A percentile compares a stretch with the other conserved stretches of the same genome.
These are phyloP conservation scores for Frieseomelitta varia DNA, from an alignment of 1,140 invertebrate species.

Conservation along the genomic window DNA sequence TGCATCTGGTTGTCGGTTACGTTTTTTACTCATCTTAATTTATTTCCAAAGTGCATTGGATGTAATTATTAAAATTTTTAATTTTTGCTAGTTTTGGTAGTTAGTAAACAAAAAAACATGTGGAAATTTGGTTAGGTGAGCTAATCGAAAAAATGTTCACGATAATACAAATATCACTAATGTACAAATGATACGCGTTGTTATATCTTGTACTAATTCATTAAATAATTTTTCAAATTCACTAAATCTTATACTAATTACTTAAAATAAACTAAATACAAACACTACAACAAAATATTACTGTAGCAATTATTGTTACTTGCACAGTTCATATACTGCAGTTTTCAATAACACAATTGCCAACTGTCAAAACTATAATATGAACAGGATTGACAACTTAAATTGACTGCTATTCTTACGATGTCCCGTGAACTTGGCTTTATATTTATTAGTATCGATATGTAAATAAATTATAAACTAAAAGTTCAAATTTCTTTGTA, in stretches of 20 bases:
- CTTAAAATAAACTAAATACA: slow-evolving; percentile 1
- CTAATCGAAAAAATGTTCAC: background rate
- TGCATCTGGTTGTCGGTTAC: slow-evolving; percentile 84
- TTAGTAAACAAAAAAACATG: slow-evolving; percentile 27
- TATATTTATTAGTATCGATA: too few species aligned
- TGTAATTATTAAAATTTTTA: background rate
- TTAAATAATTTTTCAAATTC: background rate
- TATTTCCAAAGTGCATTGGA: slow-evolving; percentile 1
- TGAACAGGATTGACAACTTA: background rate
- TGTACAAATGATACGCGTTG: background rate
- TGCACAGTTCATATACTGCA: background rate
- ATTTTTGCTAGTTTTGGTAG: background rate
- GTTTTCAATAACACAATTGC: background rate
- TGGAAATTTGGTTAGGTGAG: background rate
- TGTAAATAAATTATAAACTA: too few species aligned
- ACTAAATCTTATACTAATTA: background rate
- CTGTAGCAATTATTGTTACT: background rate
- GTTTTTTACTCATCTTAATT: slow-evolving; percentile 82
- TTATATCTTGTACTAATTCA: background rate
- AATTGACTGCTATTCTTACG: background rate
- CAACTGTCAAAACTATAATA: background rate
- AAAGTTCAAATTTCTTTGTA: too few species aligned
- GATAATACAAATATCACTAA: background rate
- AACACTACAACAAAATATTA: background rate
- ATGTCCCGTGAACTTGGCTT: background rate